These are phyloP conservation scores for Palythoa caribaeorum DNA, from an alignment of 92 coral and sea anemone genomes.

Conservation along the genomic window DNA sequence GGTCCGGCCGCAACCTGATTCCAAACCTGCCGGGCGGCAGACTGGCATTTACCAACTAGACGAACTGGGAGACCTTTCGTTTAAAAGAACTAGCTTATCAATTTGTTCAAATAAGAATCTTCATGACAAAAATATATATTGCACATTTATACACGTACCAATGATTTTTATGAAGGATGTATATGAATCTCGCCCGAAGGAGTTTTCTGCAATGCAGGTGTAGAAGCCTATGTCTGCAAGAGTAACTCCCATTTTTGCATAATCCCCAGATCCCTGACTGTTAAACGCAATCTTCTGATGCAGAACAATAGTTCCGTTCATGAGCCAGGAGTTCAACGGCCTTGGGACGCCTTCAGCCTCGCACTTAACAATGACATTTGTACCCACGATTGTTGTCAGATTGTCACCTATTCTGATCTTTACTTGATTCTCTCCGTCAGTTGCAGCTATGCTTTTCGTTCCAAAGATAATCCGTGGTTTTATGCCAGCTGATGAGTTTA, in stretches of 20 bases:
- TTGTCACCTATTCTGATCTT: slow-evolving; percentile 77
- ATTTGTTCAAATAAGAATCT: no score
- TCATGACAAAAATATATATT: no score
- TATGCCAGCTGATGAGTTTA: slow-evolving; percentile 57
- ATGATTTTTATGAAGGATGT: slow-evolving; percentile 71
- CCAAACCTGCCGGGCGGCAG: no score
- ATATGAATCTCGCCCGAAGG: slow-evolving; percentile 74
- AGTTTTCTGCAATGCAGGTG: slow-evolving; percentile 86
- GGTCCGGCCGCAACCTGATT: no score
- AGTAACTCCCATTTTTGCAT: slow-evolving; percentile 67
- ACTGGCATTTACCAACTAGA: no score
- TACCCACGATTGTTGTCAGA: slow-evolving; percentile 89
- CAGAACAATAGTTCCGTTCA: slow-evolving; percentile 59
- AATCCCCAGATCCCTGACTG: slow-evolving; percentile 51
- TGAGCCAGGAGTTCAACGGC: slow-evolving; percentile 80
- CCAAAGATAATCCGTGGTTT: slow-evolving; percentile 66
- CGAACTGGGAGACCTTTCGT: no score
- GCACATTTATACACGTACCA: slow-evolving; percentile 58
- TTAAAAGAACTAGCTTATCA: no score
- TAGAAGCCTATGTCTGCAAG: slow-evolving; percentile 75
- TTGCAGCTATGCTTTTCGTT: slow-evolving; percentile 65
- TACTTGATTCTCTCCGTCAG: slow-evolving; percentile 88
- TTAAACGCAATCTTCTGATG: slow-evolving; percentile 45
- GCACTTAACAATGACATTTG: slow-evolving; percentile 77
- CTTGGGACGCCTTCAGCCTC: slow-evolving; percentile 77